Evolutionary conservation across 2,888 invertebrate species (phyloP), one percentile per base, ranked within the genome.

Genomic region (Capitulum mitella): DNA sequence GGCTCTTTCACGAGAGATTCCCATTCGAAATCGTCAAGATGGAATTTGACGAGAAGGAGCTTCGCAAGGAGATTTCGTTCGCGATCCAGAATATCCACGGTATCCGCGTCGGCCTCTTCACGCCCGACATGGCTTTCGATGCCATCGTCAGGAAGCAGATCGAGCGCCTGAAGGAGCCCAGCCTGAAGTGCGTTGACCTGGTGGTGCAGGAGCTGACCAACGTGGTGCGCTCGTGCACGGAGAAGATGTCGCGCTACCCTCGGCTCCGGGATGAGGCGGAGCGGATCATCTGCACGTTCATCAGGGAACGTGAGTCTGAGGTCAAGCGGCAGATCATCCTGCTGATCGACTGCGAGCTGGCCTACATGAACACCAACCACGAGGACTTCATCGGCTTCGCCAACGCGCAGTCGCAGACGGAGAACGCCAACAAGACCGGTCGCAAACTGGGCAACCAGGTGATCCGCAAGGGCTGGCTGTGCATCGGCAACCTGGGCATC

Each of bases 51-150:
- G 99, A 99, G 87, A 98, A 98, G 86, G 98, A 99, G 86, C 88
- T 99, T 83, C 90, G 99, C 76, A 90, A 95, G 82, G 98, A 99
- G 88, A 99, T 99, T 84, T 97, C 98, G 78, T 98, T 97, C 87
- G 98, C 98, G 83, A 99, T 99, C 85, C 91, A 98, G 84, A 99
- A 99, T 87, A 99, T 99, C 86, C 98, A 98, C 86, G 99, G 98
- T 87, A 89, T 88, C 83, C 89, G 96, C 88, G 95, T 98, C 83
- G 99, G 99, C 85, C 90, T 99, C 80, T 99, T 99, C 88, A 99
- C 99, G 48, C 99, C 99, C 16, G 99, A 99, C 87, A 98, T 98
- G 97, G 99, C 99, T 79, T 99, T 99, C 86, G 99, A 99, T 87
- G 98, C 98, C 79, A 99, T 99, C 85, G 99, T 99, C 64, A 99